A percentile compares a stretch with the other conserved stretches of the same genome.
Evolutionary conservation across 2,888 invertebrate species (phyloP).

Genomic region (Ecdyonurus torrentis): DNA sequence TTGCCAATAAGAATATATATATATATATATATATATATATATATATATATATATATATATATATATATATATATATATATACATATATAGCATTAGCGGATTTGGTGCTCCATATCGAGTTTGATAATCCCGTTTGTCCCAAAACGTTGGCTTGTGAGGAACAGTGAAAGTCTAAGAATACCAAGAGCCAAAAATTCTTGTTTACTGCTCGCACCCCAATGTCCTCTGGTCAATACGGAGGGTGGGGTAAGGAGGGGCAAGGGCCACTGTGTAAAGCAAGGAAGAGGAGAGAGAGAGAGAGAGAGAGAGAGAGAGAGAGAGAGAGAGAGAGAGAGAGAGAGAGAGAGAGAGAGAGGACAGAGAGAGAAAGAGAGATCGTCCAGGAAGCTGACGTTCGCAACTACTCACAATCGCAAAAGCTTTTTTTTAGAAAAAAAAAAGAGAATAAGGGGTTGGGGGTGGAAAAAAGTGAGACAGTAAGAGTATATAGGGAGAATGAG

Average conservation of each 20-base stretch:
- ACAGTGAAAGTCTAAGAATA: too few species aligned
- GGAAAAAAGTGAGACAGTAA: not conserved
- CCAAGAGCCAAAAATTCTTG: too few species aligned
- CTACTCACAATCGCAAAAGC: conserved; percentile 12
- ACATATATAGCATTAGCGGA: not conserved
- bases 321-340: conserved; percentile 1
- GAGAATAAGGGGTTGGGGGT: conserved; percentile 6
- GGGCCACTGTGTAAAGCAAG: conserved; percentile 3
- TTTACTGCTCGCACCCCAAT: conserved; percentile 11
- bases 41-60: too few species aligned
- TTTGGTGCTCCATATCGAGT: not conserved
- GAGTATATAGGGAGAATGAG: not conserved
- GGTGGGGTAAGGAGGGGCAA: too few species aligned
- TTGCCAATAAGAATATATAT: too few species aligned
- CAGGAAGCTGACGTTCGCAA: conserved; percentile 14
- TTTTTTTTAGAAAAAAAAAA: conserved; percentile 6
- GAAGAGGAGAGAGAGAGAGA: not conserved
- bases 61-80: too few species aligned
- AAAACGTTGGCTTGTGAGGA: too few species aligned
- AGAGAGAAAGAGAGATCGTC: conserved; percentile 4
- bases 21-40: too few species aligned
- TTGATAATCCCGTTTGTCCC: too few species aligned
- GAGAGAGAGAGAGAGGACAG: conserved; percentile 7
- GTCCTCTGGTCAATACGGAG: conserved; percentile 12
- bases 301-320: not conserved